phyloP scores from a whole-genome alignment of 2,888 invertebrate species.

The Kuschelorhynchus macadamiae region DNA sequence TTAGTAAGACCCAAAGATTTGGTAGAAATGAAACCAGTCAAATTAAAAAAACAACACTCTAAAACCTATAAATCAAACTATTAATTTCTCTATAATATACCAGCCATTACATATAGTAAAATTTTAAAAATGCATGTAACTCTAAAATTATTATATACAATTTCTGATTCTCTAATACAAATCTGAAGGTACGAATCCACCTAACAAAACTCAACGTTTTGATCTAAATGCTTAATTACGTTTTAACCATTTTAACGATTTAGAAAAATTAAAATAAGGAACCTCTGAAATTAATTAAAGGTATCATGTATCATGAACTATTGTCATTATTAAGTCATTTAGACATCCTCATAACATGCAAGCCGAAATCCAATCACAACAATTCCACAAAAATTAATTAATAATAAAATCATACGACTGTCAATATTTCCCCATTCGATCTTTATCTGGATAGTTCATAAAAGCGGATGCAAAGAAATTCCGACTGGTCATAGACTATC shows the following conservation, averaged over 20 bases:
- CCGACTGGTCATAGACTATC: too few species aligned
- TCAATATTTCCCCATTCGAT: too few species aligned
- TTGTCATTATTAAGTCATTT: conserved; percentile 2
- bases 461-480: too few species aligned
- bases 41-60: too few species aligned
- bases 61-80: too few species aligned
- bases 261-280: conserved; percentile 6
- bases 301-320: conserved; percentile 1
- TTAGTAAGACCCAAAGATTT: too few species aligned
- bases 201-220: not conserved
- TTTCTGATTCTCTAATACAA: conserved; percentile 13
- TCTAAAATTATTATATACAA: conserved; percentile 6
- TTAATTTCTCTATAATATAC: too few species aligned
- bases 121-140: too few species aligned
- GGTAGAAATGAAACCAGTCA: too few species aligned
- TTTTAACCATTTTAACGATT: not conserved
- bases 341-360: not conserved
- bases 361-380: not conserved
- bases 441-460: too few species aligned
- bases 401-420: not conserved
- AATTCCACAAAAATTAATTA: conserved; percentile 2
- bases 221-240: too few species aligned
- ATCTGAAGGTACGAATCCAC: conserved; percentile 1
- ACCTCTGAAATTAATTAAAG: not conserved
- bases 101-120: too few species aligned